Base-by-base conservation (phyloP, 2,888 invertebrate species). In the Polydesmus complanatus region DNA sequence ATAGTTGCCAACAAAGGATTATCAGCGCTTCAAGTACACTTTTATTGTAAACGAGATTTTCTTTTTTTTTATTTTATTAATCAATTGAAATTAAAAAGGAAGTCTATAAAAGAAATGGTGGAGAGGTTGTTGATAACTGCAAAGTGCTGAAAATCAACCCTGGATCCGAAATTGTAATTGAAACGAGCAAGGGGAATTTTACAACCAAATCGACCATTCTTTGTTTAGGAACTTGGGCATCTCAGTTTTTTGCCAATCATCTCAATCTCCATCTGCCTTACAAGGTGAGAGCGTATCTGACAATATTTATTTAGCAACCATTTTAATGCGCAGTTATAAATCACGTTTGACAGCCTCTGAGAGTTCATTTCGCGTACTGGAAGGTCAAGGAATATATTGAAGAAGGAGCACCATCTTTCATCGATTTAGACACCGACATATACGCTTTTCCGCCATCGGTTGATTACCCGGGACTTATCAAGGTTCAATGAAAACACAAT, bases 361-460 rank as follows among this genome's bases (percentile, higher is more conserved):
- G 58, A 47, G 26, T 51, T 18, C 51, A 53, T 22, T 53, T 27
- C 18, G 27, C 51, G 27, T 58, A 58, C 53, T 58, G 58, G 58
- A 58, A 53, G n/a, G 58, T 51, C 21, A 52, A 27, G 14, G 52
- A 53, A 23, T 18, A 1, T 22, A 53, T 25, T 1, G n/a, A 26
- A 27, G 27, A 53, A 11, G 58, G 58, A 27, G 53, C 25, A 27
- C 53, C 21, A 14, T 3, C 53, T 1, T 58, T 58, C 27, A 58
- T 58, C 11, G 58, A 58, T 27, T 3, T 53, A 23, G 53, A 58
- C 25, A 23, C 19, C 1, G 58, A 53, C 21, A 14, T 58, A 21
- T 58, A 58, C 51, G 58, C 27, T 22, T 53, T 58, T 27, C 58
- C 58, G 14, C 8, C 37, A 27, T 58, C 58, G 14, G 22, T 58